Evolutionary conservation across 2,797 vertebrate species (phyloP).

Genomic region (Choloepus didactylus): DNA sequence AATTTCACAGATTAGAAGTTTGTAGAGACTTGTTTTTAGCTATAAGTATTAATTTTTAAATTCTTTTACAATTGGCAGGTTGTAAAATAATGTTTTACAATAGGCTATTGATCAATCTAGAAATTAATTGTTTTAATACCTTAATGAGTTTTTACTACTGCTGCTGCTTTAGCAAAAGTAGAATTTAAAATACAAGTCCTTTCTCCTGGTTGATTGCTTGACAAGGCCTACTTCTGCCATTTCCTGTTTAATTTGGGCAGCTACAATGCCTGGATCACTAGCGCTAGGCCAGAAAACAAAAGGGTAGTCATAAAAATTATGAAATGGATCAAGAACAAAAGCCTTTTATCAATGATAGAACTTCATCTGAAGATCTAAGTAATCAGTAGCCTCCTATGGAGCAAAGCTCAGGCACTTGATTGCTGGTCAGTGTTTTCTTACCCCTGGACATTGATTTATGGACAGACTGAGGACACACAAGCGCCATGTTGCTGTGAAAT

Average conservation of each 20-base stretch:
- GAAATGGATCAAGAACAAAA: constrained; percentile 1
- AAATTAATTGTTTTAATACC: background rate
- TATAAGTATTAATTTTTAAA: constrained; percentile 17
- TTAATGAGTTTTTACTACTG: background rate
- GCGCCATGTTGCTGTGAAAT: background rate
- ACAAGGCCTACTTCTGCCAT: constrained; percentile 21
- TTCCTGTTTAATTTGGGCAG: constrained; percentile 36
- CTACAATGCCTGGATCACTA: background rate
- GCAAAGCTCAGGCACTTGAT: background rate
- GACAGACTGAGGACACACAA: background rate
- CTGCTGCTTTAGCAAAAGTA: constrained; percentile 4
- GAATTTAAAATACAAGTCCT: background rate
- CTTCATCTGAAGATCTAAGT: background rate
- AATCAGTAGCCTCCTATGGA: background rate
- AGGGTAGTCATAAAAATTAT: background rate
- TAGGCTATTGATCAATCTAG: background rate
- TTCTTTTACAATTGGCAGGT: background rate
- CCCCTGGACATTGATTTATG: background rate
- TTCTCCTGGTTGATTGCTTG: constrained; percentile 23
- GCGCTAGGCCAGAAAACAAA: background rate
- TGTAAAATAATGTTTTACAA: no score
- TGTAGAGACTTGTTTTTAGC: background rate
- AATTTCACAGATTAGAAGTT: background rate
- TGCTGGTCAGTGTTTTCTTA: background rate
- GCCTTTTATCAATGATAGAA: background rate